phyloP scores from a whole-genome alignment of 2,888 invertebrate genomes.

The Macrosoma leucophasiata region DNA sequence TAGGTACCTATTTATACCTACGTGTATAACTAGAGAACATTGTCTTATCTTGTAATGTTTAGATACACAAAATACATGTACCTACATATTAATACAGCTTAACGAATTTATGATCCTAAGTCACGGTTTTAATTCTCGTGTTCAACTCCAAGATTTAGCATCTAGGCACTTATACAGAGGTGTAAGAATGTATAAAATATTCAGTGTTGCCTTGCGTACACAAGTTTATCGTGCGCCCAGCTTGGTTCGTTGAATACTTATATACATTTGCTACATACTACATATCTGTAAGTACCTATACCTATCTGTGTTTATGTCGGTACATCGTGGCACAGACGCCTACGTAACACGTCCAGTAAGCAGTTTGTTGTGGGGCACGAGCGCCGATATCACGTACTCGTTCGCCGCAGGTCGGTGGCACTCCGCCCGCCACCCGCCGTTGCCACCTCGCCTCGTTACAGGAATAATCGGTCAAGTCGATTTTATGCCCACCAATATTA shows the following conservation, averaged over 20 bases:
- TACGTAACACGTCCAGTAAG: conserved; percentile 73
- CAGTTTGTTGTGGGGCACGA: conserved; percentile 74
- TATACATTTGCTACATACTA: conserved; percentile 15
- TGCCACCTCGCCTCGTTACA: conserved; percentile 60
- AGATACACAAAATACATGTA: no score
- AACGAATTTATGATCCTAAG: no score
- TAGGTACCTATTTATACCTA: no score
- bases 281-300: conserved; percentile 21
- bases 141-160: no score
- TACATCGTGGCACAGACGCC: conserved; percentile 63
- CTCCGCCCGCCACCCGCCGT: conserved; percentile 56
- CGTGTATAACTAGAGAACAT: no score
- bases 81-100: no score
- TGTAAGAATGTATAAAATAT: conserved; percentile 28
- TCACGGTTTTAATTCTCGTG: no score
- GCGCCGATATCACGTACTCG: conserved; percentile 69
- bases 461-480: conserved; percentile 67
- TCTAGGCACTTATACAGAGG: no score
- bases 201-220: conserved; percentile 27
- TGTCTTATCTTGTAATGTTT: no score
- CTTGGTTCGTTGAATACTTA: conserved; percentile 31
- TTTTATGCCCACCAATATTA: conserved; percentile 34
- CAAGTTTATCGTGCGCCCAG: conserved; percentile 41
- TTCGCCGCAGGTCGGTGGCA: conserved; percentile 58
- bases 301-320: conserved; percentile 51